Base-by-base conservation (phyloP, 2,113 vertebrate genomes). In the Dryoscopus gambensis region DNA sequence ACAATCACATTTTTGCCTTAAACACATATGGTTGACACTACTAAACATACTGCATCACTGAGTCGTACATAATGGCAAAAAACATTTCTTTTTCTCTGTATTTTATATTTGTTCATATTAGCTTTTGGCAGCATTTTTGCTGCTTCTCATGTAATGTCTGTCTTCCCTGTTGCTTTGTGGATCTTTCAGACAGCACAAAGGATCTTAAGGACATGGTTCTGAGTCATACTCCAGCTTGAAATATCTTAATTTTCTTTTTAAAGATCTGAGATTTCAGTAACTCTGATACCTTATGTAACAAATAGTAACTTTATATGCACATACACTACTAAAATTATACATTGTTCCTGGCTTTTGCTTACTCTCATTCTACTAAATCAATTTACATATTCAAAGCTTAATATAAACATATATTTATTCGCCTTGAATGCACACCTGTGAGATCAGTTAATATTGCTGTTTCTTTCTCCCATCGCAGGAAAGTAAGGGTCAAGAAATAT, bases 11-110 rank as follows among this genome's bases (percentile, higher is more conserved):
- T 87, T 93, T 64, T 94, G 50, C 64, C n/a, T 94, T 68, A 87
- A 95, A 85, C 55, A 92, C 86, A 81, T 96, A 91, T 77, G 88
- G 70, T 56, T 82, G 67, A 76, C 80, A 95, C 40, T 67, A 84
- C 30, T 69, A 91, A 90, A 80, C 1, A 15, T 74, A 92, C 74
- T 37, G 73, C 62, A 70, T 63, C 71, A 80, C 21, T 84, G 91
- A 85, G n/a, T 95, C 87, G 91, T 16, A 77, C 22, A 27, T 33
- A 85, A 90, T 65, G 47, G 85, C 49, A 89, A 93, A 94, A 67
- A 42, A 83, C 42, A 62, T 53, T 47, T 18, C 65, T 94, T 80
- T 92, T 79, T 59, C 46, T 86, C 50, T 52, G 2, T 85, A 53
- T 87, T 86, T 88, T 73, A 57, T 42, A 70, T 87, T 62, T 93